Percentiles rank a stretch among this genome's conserved stretches.
Evolutionary conservation across 2,113 vertebrate species (phyloP).

Genomic region (Miniopterus natalensis): DNA sequence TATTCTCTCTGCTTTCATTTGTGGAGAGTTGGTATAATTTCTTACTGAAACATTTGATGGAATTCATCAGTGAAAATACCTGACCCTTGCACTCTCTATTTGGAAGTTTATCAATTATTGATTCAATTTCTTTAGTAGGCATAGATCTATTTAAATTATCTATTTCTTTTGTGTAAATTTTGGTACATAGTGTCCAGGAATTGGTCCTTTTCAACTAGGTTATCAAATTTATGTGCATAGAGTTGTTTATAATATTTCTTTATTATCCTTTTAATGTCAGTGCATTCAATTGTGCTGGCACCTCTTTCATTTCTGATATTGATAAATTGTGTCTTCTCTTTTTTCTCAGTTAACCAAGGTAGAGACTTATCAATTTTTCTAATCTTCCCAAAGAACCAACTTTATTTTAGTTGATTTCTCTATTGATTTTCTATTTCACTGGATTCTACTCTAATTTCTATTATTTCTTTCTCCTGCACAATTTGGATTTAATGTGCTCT

Average conservation of each 20-base stretch:
- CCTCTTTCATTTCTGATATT: conserved; percentile 5
- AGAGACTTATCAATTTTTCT: not conserved
- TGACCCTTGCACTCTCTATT: not conserved
- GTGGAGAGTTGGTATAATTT: not conserved
- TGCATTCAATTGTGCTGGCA: too few species aligned
- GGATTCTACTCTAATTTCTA: not conserved
- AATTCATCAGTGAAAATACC: not conserved
- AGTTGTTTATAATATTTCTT: not conserved
- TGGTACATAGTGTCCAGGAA: not conserved
- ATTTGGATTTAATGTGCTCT: not conserved
- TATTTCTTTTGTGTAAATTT: not conserved
- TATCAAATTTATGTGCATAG: not conserved
- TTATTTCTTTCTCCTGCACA: not conserved
- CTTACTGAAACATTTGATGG: not conserved
- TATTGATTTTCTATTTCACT: not conserved
- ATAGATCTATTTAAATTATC: not conserved
- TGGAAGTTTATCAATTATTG: not conserved
- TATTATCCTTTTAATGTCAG: not conserved
- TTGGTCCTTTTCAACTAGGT: not conserved
- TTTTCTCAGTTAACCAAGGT: not conserved
- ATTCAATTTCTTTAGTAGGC: not conserved
- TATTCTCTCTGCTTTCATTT: not conserved
- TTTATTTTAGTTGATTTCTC: not conserved
- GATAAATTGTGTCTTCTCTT: not conserved
- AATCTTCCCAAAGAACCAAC: not conserved